Percentiles rank a stretch among this genome's conserved stretches.
phyloP scores from a whole-genome alignment of 2,888 invertebrate species.

The Parapristionchus giblindavisi region DNA sequence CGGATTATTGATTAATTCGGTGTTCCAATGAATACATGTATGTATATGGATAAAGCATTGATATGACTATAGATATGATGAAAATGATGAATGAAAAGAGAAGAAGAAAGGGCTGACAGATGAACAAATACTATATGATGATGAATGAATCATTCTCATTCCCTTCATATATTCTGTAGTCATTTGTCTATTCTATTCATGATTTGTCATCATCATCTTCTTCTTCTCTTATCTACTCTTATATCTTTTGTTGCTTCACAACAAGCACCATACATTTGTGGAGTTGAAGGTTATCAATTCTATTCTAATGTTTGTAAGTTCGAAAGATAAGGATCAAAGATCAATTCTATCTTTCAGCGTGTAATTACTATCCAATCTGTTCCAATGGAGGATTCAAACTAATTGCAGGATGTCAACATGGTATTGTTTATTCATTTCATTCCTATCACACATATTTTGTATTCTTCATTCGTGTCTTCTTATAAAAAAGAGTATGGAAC shows the following conservation, averaged over 20 bases:
- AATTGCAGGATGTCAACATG: slow-evolving; percentile 46
- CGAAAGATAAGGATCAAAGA: not conserved
- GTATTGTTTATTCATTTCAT: not conserved
- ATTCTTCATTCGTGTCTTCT: too few relatives aligned
- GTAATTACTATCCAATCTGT: slow-evolving; percentile 49
- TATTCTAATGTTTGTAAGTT: slow-evolving; percentile 49
- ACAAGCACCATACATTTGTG: slow-evolving; percentile 44
- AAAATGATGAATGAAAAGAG: not conserved
- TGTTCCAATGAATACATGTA: too few relatives aligned
- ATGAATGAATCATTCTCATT: too few relatives aligned
- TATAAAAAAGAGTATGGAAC: too few relatives aligned
- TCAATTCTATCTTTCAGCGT: slow-evolving; percentile 43
- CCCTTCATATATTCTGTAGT: too few relatives aligned
- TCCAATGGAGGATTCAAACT: slow-evolving; percentile 53
- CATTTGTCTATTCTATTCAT: too few relatives aligned
- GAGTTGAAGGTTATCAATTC: slow-evolving; percentile 47
- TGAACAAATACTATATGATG: not conserved
- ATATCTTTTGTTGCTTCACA: not conserved
- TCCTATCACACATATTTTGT: not conserved
- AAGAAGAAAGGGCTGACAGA: not conserved
- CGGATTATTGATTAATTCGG: too few relatives aligned
- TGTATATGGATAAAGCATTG: too few relatives aligned
- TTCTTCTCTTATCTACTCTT: slow-evolving; percentile 4
- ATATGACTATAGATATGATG: not conserved
- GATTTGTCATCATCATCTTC: too few relatives aligned